These are phyloP conservation scores for Brachionus plicatilis DNA, from an alignment of 1,140 invertebrate species.

Conservation along the genomic window DNA sequence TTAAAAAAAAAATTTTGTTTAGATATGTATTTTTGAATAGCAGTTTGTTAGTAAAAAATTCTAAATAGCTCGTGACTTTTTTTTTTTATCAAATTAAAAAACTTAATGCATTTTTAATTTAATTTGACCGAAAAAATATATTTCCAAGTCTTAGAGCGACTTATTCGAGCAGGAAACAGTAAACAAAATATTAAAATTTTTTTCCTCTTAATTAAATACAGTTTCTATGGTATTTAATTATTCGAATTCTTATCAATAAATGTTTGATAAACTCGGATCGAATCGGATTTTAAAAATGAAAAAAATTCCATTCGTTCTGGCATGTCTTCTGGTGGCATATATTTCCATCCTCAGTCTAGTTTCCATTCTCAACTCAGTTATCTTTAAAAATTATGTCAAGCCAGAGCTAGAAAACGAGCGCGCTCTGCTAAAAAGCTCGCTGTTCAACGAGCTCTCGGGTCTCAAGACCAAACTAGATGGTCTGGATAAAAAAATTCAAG, in stretches of 20 bases:
- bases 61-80: no score
- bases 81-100: no score
- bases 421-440: background rate
- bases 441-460: background rate
- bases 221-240: background rate
- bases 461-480: background rate
- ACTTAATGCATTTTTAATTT: background rate
- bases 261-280: background rate
- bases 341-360: background rate
- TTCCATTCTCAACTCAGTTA: background rate
- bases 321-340: background rate
- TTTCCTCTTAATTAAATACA: background rate
- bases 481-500: background rate
- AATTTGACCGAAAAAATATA: background rate
- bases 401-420: background rate
- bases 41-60: no score
- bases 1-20: no score
- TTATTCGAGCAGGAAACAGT: background rate
- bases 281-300: background rate
- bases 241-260: background rate
- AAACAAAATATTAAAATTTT: background rate
- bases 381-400: slow-evolving; percentile 15
- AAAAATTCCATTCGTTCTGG: background rate
- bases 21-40: no score
- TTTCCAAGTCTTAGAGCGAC: background rate